Base-by-base conservation (phyloP, 2,797 vertebrate species). In the Apogon talboti region DNA sequence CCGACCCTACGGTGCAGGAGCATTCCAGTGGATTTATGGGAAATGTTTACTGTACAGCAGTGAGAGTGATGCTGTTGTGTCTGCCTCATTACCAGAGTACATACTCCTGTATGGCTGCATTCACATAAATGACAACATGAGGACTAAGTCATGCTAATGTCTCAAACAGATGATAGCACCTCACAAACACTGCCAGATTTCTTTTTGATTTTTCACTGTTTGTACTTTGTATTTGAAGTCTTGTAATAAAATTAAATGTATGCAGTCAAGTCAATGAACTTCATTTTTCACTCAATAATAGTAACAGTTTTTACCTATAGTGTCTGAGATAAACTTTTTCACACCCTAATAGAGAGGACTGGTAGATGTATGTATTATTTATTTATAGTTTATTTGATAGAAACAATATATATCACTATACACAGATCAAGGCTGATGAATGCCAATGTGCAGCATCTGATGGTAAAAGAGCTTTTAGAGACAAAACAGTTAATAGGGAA, bases 21-120 rank as follows among this genome's bases (percentile, higher is more conserved):
- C 13, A 90, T 58, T 91, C 95, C 24, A 87, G 87, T 0, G 95
- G 96, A 12, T 63, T 95, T 71, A 71, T 93, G 43, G 92, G 94
- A 58, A 87, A 88, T 47, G 49, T 95, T 48, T 98, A 98, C 78
- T 98, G 97, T 79, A 93, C 78, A 51, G 74, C 94, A 13, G 89
- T 97, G 71, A 96, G 95, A 81, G 90, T 94, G 35, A 57, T 91
- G 76, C 91, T 97, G 57, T 94, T 99, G 30, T 99, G 97, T 90
- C 92, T 66, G 78, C 83, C 95, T 0, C 71, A 78, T 55, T 93
- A 87, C 56, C 58, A 82, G n/a, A 93, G 91, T 62, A 95, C 95
- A 0, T 98, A 98, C 33, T 87, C 95, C 9, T 98, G 97, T 78
- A 85, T 73, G 82, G 95, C 95, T 53, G 97, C 96, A 0, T 97